Conservation (phyloP, 2,888 invertebrate genomes). For the Beris morrisii region DNA sequence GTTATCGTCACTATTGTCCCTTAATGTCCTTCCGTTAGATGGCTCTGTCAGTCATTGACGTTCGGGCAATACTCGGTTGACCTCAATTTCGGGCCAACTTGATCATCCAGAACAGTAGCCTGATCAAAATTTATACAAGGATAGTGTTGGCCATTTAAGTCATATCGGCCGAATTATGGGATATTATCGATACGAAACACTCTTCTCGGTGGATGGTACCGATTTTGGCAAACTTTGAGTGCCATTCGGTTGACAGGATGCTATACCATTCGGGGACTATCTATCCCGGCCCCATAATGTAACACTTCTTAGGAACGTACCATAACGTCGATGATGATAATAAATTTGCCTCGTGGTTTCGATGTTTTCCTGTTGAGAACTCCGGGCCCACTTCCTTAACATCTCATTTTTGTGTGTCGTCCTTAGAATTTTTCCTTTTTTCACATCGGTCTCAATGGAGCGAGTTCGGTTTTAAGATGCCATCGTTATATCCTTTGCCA, state of each 20-base stretch:
- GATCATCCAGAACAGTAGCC: no score
- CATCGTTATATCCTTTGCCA: no score
- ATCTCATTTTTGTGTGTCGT: conserved; percentile 28
- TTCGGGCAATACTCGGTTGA: no score
- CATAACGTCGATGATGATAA: conserved; percentile 13
- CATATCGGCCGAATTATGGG: no score
- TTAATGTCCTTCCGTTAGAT: no score
- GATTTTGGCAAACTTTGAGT: conserved; percentile 2
- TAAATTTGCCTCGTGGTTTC: conserved; percentile 36
- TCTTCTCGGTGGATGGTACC: no score
- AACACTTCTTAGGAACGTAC: conserved; percentile 27
- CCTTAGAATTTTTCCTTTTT: neutral
- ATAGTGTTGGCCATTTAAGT: no score
- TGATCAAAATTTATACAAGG: no score
- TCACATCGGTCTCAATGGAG: conserved; percentile 26
- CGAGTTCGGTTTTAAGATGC: conserved; percentile 22
- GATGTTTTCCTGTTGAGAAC: conserved; percentile 27
- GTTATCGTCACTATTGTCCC: no score
- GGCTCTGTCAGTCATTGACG: no score
- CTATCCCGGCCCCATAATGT: conserved; percentile 27
- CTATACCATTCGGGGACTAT: conserved; percentile 16
- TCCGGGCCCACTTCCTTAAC: conserved; percentile 25
- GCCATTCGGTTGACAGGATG: conserved; percentile 20
- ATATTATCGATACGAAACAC: no score
- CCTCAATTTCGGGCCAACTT: no score